These are phyloP conservation scores for Aelia acuminata DNA, from an alignment of 2,888 invertebrate species.

Conservation along the genomic window DNA sequence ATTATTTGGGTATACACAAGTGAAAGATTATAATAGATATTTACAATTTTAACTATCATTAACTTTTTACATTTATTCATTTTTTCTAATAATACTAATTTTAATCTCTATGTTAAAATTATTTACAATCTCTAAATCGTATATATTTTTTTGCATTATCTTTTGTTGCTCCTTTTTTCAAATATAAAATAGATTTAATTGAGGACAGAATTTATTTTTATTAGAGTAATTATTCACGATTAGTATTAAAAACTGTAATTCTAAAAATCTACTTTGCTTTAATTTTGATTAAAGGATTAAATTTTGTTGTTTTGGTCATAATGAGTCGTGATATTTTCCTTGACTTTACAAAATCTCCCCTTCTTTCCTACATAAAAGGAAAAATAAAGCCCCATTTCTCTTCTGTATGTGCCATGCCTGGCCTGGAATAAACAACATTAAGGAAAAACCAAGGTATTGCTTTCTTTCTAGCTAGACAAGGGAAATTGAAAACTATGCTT, in stretches of 20 bases:
- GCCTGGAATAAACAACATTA: not conserved
- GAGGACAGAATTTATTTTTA: too few species aligned
- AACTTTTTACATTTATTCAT: not conserved
- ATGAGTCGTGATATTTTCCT: not conserved
- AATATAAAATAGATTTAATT: too few species aligned
- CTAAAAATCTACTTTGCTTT: too few species aligned
- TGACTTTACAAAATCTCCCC: not conserved
- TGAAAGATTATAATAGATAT: not conserved
- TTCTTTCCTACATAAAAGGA: not conserved
- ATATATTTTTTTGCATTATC: too few species aligned
- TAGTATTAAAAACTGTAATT: too few species aligned
- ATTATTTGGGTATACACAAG: too few species aligned
- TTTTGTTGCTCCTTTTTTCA: too few species aligned
- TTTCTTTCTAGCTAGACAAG: not conserved
- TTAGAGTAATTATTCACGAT: too few species aligned
- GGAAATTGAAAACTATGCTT: not conserved
- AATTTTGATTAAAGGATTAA: not conserved
- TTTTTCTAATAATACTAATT: not conserved
- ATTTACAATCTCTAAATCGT: not conserved
- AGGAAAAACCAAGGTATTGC: not conserved
- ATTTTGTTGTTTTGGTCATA: not conserved
- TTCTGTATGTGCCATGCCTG: not conserved
- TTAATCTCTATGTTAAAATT: not conserved
- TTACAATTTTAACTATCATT: not conserved
- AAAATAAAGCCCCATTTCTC: slow-evolving; percentile 15